Conservation (phyloP, 1,140 invertebrate species). For the Leptinotarsa undecemlineata region DNA sequence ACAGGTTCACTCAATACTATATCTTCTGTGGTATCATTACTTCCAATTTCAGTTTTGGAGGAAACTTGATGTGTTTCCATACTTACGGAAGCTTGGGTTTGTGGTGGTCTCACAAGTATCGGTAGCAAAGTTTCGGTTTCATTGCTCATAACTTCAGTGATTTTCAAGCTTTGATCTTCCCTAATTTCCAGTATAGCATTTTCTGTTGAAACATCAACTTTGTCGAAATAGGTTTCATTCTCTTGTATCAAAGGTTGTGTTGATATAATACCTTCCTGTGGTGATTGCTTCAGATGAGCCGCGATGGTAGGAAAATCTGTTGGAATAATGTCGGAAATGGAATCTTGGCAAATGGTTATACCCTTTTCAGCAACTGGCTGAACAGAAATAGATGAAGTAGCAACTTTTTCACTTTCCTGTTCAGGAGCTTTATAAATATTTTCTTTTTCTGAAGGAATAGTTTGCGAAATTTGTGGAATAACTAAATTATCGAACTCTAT, state of each 20-base stretch:
- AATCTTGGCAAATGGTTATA: constrained; percentile 49
- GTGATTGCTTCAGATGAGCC: constrained; percentile 52
- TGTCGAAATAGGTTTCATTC: constrained; percentile 60
- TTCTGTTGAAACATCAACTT: constrained; percentile 54
- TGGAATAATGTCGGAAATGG: constrained; percentile 45
- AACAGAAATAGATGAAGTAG: constrained; percentile 48
- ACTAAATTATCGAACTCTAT: constrained; percentile 46
- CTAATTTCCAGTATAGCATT: constrained; percentile 55
- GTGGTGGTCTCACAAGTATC: constrained; percentile 10
- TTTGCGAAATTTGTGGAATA: constrained; percentile 40
- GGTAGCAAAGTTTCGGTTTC: constrained; percentile 32
- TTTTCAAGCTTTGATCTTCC: constrained; percentile 54
- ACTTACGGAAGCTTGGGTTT: constrained; percentile 33
- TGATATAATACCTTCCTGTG: constrained; percentile 56
- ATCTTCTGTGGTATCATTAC: constrained; percentile 38
- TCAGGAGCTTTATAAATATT: constrained; percentile 49
- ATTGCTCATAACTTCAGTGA: constrained; percentile 51
- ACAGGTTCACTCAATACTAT: constrained; percentile 35
- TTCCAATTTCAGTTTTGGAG: constrained; percentile 40
- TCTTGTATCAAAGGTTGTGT: constrained; percentile 58
- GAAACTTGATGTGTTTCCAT: constrained; percentile 39
- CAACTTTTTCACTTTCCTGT: constrained; percentile 50
- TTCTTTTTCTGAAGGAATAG: constrained; percentile 57
- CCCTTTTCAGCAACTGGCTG: constrained; percentile 56
- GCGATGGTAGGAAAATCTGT: constrained; percentile 34